Base-by-base conservation (phyloP, 2,888 invertebrate species). In the Gnatocerus cornutus region DNA sequence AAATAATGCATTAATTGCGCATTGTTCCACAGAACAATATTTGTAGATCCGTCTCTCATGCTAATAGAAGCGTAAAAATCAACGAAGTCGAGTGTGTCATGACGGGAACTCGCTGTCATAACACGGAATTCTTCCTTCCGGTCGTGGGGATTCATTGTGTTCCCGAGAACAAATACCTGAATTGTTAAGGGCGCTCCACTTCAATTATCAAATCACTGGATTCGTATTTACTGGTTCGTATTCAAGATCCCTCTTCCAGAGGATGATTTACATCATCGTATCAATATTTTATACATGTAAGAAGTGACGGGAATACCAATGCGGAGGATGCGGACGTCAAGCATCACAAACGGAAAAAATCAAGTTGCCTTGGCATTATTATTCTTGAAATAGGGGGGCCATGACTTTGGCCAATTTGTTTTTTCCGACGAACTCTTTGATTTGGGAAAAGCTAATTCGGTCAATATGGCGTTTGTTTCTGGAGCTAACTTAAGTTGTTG, bases 271-370 rank as follows among this genome's bases (percentile, higher is more conserved):
- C 45, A 30, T 33, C 33, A 45, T 48, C 59, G 50, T 63, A 63
- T 63, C 62, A 63, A 63, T 63, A 63, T 63, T 63, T 63, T 52
- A 63, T 63, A 52, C 41, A 52, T 63, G 62, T 37, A 52, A 39
- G 62, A 52, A 52, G 62, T 52, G 62, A 10, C 39, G 50, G 43
- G 52, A 63, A 63, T 63, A 52, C 41, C 41, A 63, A 52, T 43
- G 52, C 48, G 41, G 41, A 63, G 56, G 43, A 56, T 56, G 41
- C 41, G 43, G 39, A 8, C 55, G 39, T 37, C 39, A 39, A 39
- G 46, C 59, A 59, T 59, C 13, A 29, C 16, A 59, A 59, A n/a
- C n/a, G n/a, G n/a, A n/a, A n/a, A n/a, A n/a, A n/a, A n/a, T n/a
- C n/a, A n/a, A n/a, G n/a, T n/a, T n/a, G n/a, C n/a, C n/a, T n/a